These are phyloP conservation scores for Gymnodraco acuticeps DNA, from an alignment of 2,797 vertebrate species.

Conservation along the genomic window DNA sequence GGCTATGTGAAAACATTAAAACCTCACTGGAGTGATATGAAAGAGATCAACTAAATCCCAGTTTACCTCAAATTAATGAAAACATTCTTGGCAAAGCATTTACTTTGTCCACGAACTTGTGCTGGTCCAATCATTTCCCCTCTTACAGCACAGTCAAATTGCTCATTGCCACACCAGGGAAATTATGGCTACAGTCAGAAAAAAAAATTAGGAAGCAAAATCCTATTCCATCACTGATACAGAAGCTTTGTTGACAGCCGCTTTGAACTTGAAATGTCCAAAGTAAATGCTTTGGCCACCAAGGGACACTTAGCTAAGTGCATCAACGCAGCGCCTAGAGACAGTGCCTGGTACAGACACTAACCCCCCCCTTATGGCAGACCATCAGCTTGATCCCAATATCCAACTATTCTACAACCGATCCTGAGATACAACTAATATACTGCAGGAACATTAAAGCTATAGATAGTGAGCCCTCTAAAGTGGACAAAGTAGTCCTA, in stretches of 20 bases:
- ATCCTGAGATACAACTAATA: constrained; percentile 54
- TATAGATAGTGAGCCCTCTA: constrained; percentile 31
- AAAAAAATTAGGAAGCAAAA: constrained; percentile 47
- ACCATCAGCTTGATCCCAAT: constrained; percentile 60
- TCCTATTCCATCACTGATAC: constrained; percentile 56
- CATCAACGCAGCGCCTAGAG: constrained; percentile 67
- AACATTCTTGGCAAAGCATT: constrained; percentile 43
- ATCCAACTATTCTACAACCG: constrained; percentile 44
- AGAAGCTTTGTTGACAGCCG: constrained; percentile 45
- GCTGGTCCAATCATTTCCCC: constrained; percentile 47
- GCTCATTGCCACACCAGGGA: constrained; percentile 36
- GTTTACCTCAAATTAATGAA: constrained; percentile 42
- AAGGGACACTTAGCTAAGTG: constrained; percentile 67
- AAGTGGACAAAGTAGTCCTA: constrained; percentile 27
- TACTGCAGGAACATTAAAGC: constrained; percentile 41
- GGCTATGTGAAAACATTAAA: constrained; percentile 36
- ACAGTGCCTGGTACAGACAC: constrained; percentile 56
- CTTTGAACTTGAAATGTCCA: constrained; percentile 73
- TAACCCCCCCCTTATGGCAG: constrained; percentile 39
- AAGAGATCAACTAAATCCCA: constrained; percentile 29
- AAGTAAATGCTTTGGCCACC: constrained; percentile 65
- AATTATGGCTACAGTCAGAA: constrained; percentile 50
- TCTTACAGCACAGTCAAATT: constrained; percentile 15
- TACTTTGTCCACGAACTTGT: constrained; percentile 50
- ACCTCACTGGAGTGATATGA: constrained; percentile 36